phyloP scores from a whole-genome alignment of 2,797 vertebrate genomes.

The Acrocephalus scirpaceus region DNA sequence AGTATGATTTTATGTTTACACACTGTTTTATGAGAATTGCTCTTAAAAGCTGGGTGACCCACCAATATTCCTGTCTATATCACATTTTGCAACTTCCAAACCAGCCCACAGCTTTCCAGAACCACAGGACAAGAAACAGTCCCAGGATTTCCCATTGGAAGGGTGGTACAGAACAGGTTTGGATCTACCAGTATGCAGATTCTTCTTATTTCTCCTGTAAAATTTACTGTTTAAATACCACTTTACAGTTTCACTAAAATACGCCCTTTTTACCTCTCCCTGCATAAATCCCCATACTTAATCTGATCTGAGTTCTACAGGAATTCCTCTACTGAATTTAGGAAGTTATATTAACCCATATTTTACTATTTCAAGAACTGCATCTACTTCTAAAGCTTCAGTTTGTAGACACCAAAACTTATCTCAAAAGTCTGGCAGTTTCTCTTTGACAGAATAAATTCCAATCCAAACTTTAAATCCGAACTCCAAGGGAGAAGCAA shows the following conservation, averaged over 20 bases:
- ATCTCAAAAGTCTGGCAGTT: neutral
- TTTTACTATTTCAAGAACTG: neutral
- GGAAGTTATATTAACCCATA: neutral
- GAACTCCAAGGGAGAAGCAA: neutral
- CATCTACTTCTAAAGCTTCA: neutral
- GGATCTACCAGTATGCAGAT: neutral
- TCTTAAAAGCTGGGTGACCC: neutral
- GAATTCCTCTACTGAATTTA: neutral
- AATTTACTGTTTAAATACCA: neutral
- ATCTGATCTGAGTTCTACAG: neutral
- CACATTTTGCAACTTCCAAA: neutral
- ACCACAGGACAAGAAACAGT: rapidly evolving
- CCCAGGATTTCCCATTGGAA: neutral
- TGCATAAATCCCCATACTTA: neutral
- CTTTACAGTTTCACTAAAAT: neutral
- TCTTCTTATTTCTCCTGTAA: neutral
- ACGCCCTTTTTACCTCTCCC: neutral
- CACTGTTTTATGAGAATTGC: neutral
- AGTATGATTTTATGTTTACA: neutral
- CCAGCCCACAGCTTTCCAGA: neutral
- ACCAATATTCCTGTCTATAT: neutral
- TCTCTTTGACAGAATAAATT: neutral
- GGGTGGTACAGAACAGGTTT: neutral
- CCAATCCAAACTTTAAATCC: neutral
- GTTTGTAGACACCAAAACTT: neutral